These are phyloP conservation scores for Falco punctatus DNA, from an alignment of 2,113 vertebrate species.

Conservation along the genomic window DNA sequence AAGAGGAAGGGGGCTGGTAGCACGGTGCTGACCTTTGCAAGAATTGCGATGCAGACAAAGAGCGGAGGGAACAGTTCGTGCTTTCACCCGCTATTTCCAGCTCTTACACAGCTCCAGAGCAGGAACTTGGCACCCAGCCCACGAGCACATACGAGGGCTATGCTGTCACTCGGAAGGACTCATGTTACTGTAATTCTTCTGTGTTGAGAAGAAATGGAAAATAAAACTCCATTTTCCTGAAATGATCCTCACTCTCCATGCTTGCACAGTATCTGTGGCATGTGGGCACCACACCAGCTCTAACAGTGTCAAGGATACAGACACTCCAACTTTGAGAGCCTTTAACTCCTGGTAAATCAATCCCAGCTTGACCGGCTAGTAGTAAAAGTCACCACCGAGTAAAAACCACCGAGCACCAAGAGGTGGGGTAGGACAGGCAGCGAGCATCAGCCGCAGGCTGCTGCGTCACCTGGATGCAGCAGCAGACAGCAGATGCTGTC, in stretches of 20 bases:
- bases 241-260: neutral
- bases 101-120: neutral
- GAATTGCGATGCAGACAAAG: neutral
- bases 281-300: neutral
- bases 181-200: constrained; percentile 1
- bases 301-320: neutral
- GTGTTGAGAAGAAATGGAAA: constrained; percentile 11
- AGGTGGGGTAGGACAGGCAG: neutral
- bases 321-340: neutral
- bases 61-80: neutral
- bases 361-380: neutral
- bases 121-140: constrained; percentile 42
- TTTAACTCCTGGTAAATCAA: constrained; percentile 3
- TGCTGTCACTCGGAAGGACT: neutral
- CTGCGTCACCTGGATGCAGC: neutral
- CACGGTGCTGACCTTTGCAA: neutral
- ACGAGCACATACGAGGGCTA: neutral
- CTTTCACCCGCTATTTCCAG: neutral
- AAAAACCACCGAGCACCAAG: rapidly evolving
- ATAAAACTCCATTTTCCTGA: neutral
- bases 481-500: neutral
- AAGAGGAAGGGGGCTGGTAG: neutral
- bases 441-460: neutral
- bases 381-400: neutral
- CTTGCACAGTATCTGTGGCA: neutral